phyloP scores from a whole-genome alignment of 2,888 invertebrate genomes.

The Parnassius glacialis region DNA sequence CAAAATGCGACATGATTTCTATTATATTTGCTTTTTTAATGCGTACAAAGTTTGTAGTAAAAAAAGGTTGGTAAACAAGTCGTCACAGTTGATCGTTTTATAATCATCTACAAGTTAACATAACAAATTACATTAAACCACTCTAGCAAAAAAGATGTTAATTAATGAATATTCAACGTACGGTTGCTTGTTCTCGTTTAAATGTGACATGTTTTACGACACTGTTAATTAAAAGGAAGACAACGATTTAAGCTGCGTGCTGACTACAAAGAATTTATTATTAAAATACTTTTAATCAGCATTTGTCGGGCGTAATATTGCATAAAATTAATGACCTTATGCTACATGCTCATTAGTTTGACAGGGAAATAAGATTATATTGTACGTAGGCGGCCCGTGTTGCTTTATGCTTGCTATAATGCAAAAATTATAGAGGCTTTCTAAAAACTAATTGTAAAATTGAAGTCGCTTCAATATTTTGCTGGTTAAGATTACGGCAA shows the following conservation, averaged over 20 bases:
- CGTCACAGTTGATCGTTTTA: too few relatives aligned
- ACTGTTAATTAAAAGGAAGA: constrained; percentile 26
- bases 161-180: constrained; percentile 21
- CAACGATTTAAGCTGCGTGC: constrained; percentile 24
- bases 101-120: constrained; percentile 26
- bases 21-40: too few relatives aligned
- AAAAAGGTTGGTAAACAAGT: too few relatives aligned
- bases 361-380: too few relatives aligned
- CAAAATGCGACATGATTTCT: too few relatives aligned
- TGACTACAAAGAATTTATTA: constrained; percentile 25
- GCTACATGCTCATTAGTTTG: background rate
- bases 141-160: constrained; percentile 14
- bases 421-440: too few relatives aligned
- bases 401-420: too few relatives aligned
- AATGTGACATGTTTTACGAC: constrained; percentile 27
- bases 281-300: constrained; percentile 20
- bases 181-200: constrained; percentile 20
- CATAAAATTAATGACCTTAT: background rate
- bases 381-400: too few relatives aligned
- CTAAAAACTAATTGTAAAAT: too few relatives aligned
- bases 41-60: too few relatives aligned
- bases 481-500: too few relatives aligned
- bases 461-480: too few relatives aligned
- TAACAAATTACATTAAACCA: background rate
- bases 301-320: constrained; percentile 8